A percentile compares a stretch with the other conserved stretches of the same genome.
These are phyloP conservation scores for Pseudomugil tenellus DNA, from an alignment of 2,797 vertebrate species.

Conservation along the genomic window DNA sequence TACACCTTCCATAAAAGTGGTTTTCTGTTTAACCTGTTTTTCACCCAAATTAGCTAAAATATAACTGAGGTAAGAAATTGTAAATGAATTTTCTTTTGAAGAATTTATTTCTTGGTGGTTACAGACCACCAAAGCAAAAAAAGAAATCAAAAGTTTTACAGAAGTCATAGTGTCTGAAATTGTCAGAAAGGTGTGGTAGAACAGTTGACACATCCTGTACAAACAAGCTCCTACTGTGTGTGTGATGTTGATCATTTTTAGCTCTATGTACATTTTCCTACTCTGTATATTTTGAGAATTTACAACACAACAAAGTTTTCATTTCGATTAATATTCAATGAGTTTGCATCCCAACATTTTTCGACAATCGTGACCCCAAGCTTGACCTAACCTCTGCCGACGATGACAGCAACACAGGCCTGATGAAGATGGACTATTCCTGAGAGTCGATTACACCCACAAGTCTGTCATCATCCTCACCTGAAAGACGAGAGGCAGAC, in stretches of 20 bases:
- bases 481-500: slow-evolving; percentile 68
- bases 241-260: slow-evolving; percentile 18
- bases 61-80: too few relatives aligned
- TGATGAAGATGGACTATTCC: slow-evolving; percentile 62
- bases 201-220: slow-evolving; percentile 29
- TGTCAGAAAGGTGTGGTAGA: slow-evolving; percentile 12
- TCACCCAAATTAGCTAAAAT: too few relatives aligned
- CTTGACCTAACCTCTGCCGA: slow-evolving; percentile 55
- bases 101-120: too few relatives aligned
- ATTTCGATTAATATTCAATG: neutral
- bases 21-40: too few relatives aligned
- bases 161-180: slow-evolving; percentile 12
- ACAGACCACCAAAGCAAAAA: too few relatives aligned
- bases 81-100: too few relatives aligned
- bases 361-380: slow-evolving; percentile 18
- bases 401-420: slow-evolving; percentile 29
- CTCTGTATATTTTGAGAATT: neutral
- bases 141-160: slow-evolving; percentile 20
- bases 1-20: too few relatives aligned
- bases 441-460: slow-evolving; percentile 38
- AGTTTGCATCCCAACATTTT: slow-evolving; percentile 3
- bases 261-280: neutral
- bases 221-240: slow-evolving; percentile 29
- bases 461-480: slow-evolving; percentile 69
- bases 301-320: neutral